Evolutionary conservation across 2,113 vertebrate species (phyloP), one percentile per base, ranked within the genome.

Genomic region (Actinemys pallida): DNA sequence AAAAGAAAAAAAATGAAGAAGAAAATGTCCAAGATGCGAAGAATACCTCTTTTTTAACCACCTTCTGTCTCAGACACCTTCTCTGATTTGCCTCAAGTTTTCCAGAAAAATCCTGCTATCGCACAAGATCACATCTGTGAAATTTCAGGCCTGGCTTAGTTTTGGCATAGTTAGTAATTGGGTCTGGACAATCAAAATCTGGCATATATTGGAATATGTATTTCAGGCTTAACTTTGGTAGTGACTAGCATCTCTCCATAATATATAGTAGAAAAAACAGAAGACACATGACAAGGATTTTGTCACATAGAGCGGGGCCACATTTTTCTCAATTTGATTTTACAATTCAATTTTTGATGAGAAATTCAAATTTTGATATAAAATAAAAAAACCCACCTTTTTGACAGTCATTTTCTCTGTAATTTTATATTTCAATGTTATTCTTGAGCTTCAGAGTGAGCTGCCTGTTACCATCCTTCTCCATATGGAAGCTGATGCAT

Each of bases 401-500:
- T 62, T 87, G 52, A 84, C 19, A 57, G n/a, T 65, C 83, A 94
- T 96, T 97, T 95, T 91, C 89, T 65, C 79, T 87, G 89, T 91
- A 96, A 96, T 96, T 97, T 96, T 90, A 93, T 90, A 87, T 6
- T 95, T 97, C 94, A 95, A 31, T 96, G 75, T 90, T 94, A 93
- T 83, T 95, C 75, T 93, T 97, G 17, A 97, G 65, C 93, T 97
- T 97, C 96, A 94, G 82, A 94, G 82, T 97, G 96, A 97, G 95
- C 95, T 95, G 96, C 97, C 97, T 96, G 90, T 95, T 90, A 93
- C 92, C 96, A 97, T 97, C 89, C 92, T 0, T 4, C 95, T 96
- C 97, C 59, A 4, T 84, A 96, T 93, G 87, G 96, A 96, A 87
- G 87, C 53, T 85, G 90, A 92, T 82, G 13, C 47, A 96, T 92